phyloP scores from a whole-genome alignment of 2,113 vertebrate genomes.

The Paradoxurus hermaphroditus region DNA sequence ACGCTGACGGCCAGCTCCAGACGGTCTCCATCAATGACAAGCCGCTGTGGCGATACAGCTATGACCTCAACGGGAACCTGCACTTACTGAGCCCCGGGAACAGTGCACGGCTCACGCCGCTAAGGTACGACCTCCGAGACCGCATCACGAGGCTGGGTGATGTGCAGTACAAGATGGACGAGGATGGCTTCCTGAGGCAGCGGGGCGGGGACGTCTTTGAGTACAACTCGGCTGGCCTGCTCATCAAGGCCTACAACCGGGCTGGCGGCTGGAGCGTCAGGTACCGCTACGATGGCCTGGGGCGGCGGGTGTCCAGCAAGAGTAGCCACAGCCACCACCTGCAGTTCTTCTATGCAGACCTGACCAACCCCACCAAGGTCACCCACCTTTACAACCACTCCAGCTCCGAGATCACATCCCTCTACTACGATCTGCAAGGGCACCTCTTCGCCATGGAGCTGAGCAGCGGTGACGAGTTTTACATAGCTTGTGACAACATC shows the following conservation, averaged over 20 bases:
- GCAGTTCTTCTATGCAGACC: constrained; percentile 98
- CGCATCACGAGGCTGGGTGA: constrained; percentile 96
- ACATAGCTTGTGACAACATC: constrained; percentile 97
- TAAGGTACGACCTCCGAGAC: constrained; percentile 95
- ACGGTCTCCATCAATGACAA: constrained; percentile 97
- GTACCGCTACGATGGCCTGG: constrained; percentile 96
- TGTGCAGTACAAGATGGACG: constrained; percentile 94
- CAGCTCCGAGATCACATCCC: constrained; percentile 96
- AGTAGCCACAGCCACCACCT: constrained; percentile 91
- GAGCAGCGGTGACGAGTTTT: constrained; percentile 97
- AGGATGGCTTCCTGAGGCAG: constrained; percentile 96
- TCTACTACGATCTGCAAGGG: constrained; percentile 98
- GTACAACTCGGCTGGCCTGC: constrained; percentile 94
- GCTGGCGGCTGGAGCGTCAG: constrained; percentile 91
- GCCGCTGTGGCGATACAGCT: constrained; percentile 97
- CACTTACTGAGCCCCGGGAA: constrained; percentile 97
- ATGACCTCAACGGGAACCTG: constrained; percentile 97
- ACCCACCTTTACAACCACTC: constrained; percentile 99
- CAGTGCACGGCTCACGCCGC: constrained; percentile 94
- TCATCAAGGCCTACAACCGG: constrained; percentile 94
- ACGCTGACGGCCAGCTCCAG: constrained; percentile 95
- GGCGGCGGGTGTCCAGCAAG: constrained; percentile 94
- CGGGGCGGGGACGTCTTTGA: constrained; percentile 96
- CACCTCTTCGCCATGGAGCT: constrained; percentile 98
- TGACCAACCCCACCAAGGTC: constrained; percentile 94